Evolutionary conservation across 64 coral and sea anemone genomes (phyloP).

Genomic region (Acropora yongei): DNA sequence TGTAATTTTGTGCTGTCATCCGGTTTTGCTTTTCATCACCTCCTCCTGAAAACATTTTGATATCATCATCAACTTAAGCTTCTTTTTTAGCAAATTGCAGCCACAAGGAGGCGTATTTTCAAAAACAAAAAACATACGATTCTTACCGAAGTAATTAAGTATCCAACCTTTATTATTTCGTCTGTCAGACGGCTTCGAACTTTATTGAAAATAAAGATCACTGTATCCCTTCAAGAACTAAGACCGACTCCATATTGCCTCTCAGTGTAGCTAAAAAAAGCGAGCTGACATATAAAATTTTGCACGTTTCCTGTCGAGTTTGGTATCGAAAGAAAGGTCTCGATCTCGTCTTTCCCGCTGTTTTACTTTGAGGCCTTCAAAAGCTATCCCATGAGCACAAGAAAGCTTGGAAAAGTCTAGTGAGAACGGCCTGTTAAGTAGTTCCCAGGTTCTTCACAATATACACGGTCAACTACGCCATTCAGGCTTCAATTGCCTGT

Average conservation of each 20-base stretch:
- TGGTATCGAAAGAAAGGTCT: slow-evolving; percentile 52
- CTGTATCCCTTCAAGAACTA: slow-evolving; percentile 3
- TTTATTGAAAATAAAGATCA: slow-evolving; percentile 63
- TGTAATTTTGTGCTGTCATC: too few species aligned
- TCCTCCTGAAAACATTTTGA: slow-evolving; percentile 3
- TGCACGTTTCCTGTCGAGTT: slow-evolving; percentile 49
- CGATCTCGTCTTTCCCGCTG: slow-evolving; percentile 67
- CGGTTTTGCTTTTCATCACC: not conserved
- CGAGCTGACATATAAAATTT: slow-evolving; percentile 1
- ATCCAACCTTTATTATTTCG: slow-evolving; percentile 27
- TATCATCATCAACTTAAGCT: not conserved
- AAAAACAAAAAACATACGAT: slow-evolving; percentile 60
- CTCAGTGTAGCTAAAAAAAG: slow-evolving; percentile 1
- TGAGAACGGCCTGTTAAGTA: slow-evolving; percentile 42
- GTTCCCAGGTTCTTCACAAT: slow-evolving; percentile 52
- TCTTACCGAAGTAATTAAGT: slow-evolving; percentile 46
- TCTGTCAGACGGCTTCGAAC: slow-evolving; percentile 26
- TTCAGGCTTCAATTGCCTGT: slow-evolving; percentile 70
- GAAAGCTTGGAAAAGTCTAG: slow-evolving; percentile 34
- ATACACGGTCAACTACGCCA: slow-evolving; percentile 61
- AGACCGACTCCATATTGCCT: slow-evolving; percentile 22
- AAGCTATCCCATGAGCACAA: slow-evolving; percentile 51
- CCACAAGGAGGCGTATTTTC: slow-evolving; percentile 9
- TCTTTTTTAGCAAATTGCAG: slow-evolving; percentile 22
- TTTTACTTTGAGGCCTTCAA: slow-evolving; percentile 15